phyloP scores from a whole-genome alignment of 2,797 vertebrate genomes.

The Tarsius wallacei region DNA sequence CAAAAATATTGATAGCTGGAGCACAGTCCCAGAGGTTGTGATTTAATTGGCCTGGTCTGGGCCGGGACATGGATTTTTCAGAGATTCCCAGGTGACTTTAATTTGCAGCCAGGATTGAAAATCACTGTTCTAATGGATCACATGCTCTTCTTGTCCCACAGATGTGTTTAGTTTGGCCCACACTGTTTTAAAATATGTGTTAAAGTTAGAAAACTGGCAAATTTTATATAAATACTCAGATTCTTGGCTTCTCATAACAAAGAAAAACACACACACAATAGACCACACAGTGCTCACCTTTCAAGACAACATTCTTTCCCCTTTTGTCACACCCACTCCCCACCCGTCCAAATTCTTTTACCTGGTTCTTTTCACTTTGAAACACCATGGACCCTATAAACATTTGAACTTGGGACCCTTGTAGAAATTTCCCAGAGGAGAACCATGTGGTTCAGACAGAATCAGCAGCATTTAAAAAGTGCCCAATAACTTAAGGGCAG shows the following conservation, averaged over 20 bases:
- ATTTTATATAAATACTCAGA: not conserved
- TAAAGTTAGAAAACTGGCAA: constrained; percentile 50
- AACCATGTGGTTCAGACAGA: not conserved
- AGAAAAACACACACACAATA: not conserved
- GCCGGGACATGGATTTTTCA: not conserved
- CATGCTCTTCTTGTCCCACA: not conserved
- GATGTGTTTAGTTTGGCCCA: not conserved
- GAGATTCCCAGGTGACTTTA: not conserved
- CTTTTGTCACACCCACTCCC: not conserved
- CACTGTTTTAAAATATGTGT: not conserved
- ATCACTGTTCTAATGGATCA: not conserved
- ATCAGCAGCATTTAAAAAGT: constrained; percentile 29
- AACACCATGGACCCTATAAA: not conserved
- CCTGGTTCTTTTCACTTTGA: not conserved
- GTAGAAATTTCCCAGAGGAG: constrained; percentile 1
- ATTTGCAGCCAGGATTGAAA: not conserved
- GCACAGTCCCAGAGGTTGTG: not conserved
- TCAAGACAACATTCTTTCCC: not conserved
- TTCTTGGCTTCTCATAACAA: not conserved
- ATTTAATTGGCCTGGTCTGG: not conserved
- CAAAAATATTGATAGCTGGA: not conserved
- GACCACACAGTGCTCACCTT: too few relatives aligned
- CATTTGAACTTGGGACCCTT: not conserved
- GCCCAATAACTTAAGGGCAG: not conserved
- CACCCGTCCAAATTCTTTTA: not conserved